Evolutionary conservation across 2,113 vertebrate genomes (phyloP), one percentile per base, ranked within the genome.

Genomic region (Hippocampus abdominalis): DNA sequence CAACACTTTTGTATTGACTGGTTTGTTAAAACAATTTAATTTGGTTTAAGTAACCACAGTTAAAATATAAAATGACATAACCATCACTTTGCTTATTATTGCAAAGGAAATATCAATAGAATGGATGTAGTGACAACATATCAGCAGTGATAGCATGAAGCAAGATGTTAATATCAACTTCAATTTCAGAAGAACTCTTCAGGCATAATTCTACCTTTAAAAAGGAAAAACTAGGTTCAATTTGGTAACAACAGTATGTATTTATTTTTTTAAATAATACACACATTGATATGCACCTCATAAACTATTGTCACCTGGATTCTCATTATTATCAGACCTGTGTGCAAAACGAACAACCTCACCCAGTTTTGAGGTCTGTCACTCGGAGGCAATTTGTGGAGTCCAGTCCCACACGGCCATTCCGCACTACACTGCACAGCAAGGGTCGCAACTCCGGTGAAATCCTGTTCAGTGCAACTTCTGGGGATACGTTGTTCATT

Each of bases 301-400:
- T 1, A 49, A 49, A 20, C 46, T 1, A 18, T 49, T 49, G 46
- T 49, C 4, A 49, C 46, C 16, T 20, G 16, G 20, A 49, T 49
- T 49, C 3, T 49, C 46, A 49, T 49, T 49, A 20, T 49, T 18
- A 16, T 29, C 27, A 29, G 56, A 29, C 13, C 25, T 18, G 1
- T 0, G 18, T 23, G 23, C 36, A 44, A 10, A 65, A 70, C 76
- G 18, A n/a, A n/a, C 3, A 12, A 39, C 88, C 94, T 91, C 88
- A 98, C 96, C 97, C 97, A 44, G 95, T 97, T 84, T 98, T 99
- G 79, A 99, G 93, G 90, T 99, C 97, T 54, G 96, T 98, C 84
- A 99, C 95, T 71, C 96, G 93, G 76, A 99, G 94, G 85, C 93
- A 96, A 87, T 94, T 98, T 1, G 96, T 96, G 68, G 97, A 95